Percentiles rank a stretch among this genome's conserved stretches.
These are phyloP conservation scores for Galemys pyrenaicus DNA, from an alignment of 2,113 vertebrate species.

Conservation along the genomic window DNA sequence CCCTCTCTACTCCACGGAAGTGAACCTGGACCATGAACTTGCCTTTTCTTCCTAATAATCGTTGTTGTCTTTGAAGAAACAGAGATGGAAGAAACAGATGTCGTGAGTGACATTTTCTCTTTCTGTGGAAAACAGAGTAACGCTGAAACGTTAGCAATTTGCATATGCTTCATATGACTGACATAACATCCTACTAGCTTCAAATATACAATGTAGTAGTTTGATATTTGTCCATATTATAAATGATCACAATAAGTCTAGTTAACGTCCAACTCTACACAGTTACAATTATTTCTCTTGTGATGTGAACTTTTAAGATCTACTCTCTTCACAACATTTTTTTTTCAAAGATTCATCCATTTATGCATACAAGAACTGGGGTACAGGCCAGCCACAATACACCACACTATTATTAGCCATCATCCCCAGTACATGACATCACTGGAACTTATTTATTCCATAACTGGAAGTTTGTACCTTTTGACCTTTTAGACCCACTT, in stretches of 20 bases:
- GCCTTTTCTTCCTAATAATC: background rate
- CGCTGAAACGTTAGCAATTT: background rate
- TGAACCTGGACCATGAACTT: background rate
- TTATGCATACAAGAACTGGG: no score
- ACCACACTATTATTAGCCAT: background rate
- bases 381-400: background rate
- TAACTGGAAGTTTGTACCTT: background rate
- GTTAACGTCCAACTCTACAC: background rate
- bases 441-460: background rate
- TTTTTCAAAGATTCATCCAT: no score
- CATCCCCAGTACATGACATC: no score
- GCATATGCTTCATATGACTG: background rate
- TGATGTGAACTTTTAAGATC: background rate
- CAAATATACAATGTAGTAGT: background rate
- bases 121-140: background rate
- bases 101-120: background rate
- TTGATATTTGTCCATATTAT: background rate
- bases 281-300: background rate
- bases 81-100: background rate
- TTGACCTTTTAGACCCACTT: background rate
- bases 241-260: background rate
- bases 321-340: background rate
- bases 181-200: background rate
- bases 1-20: background rate
- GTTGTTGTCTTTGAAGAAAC: background rate